Evolutionary conservation across 1,140 invertebrate genomes (phyloP).

Genomic region (Bombus pyrosoma): DNA sequence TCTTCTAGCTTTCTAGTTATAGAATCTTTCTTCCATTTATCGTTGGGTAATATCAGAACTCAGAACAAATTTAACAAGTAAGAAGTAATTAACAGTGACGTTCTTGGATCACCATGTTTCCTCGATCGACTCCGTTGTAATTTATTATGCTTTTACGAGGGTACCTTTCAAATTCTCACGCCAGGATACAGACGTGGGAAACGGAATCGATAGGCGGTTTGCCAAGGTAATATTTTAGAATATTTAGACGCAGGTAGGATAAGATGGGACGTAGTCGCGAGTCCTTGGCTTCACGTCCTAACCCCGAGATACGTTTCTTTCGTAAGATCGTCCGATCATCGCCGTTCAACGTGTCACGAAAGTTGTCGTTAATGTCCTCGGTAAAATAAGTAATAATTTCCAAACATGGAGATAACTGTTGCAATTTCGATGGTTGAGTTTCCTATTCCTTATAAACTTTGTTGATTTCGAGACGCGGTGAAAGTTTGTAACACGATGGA

Average conservation of each 20-base stretch:
- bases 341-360: not conserved
- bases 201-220: not conserved
- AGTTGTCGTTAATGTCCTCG: not conserved
- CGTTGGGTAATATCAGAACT: not conserved
- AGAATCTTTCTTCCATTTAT: not conserved
- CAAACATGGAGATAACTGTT: too few relatives aligned
- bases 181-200: not conserved
- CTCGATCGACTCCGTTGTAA: not conserved
- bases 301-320: not conserved
- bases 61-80: not conserved
- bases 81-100: not conserved
- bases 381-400: too few relatives aligned
- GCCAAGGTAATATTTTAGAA: slow-evolving; percentile 2
- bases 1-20: not conserved
- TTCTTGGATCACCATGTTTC: not conserved
- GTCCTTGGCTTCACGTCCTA: not conserved
- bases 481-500: too few relatives aligned
- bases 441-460: not conserved
- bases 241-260: not conserved
- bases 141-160: slow-evolving; percentile 1
- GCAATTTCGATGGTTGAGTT: not conserved
- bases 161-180: slow-evolving; percentile 6
- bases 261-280: too few relatives aligned
- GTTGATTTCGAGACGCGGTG: too few relatives aligned
- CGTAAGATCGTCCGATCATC: not conserved